A percentile compares a stretch with the other conserved stretches of the same genome.
phyloP scores from a whole-genome alignment of 1,140 invertebrate genomes.

The Tenebrio molitor region DNA sequence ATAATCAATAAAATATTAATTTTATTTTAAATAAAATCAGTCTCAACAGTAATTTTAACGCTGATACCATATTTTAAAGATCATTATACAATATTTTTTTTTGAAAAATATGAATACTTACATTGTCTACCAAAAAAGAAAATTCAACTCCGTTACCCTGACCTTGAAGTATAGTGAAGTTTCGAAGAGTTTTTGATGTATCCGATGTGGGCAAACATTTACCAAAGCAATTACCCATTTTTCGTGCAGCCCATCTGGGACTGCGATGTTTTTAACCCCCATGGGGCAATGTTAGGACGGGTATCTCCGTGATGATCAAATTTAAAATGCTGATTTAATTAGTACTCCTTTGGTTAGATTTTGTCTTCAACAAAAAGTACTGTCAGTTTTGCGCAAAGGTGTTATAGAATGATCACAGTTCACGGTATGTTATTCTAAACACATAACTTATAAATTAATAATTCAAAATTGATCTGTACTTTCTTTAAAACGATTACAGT shows the following conservation, averaged over 20 bases:
- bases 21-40: too few species aligned
- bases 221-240: conserved; percentile 70
- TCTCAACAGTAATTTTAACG: too few species aligned
- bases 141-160: conserved; percentile 59
- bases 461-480: too few species aligned
- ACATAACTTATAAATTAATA: too few species aligned
- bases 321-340: conserved; percentile 9
- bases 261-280: conserved; percentile 61
- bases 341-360: too few species aligned
- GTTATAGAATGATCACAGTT: too few species aligned
- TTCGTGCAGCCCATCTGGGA: conserved; percentile 63
- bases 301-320: conserved; percentile 57
- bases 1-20: conserved; percentile 7
- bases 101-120: conserved; percentile 45
- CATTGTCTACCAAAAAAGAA: conserved; percentile 61
- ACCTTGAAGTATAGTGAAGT: conserved; percentile 54
- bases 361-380: too few species aligned
- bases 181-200: conserved; percentile 46
- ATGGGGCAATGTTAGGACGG: conserved; percentile 55
- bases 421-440: too few species aligned
- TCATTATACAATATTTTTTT: too few species aligned
- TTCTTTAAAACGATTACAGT: too few species aligned
- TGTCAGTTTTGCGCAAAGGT: too few species aligned
- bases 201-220: conserved; percentile 66
- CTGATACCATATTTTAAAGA: too few species aligned